phyloP scores from a whole-genome alignment of 2,888 invertebrate genomes.

The Drosophila testacea region DNA sequence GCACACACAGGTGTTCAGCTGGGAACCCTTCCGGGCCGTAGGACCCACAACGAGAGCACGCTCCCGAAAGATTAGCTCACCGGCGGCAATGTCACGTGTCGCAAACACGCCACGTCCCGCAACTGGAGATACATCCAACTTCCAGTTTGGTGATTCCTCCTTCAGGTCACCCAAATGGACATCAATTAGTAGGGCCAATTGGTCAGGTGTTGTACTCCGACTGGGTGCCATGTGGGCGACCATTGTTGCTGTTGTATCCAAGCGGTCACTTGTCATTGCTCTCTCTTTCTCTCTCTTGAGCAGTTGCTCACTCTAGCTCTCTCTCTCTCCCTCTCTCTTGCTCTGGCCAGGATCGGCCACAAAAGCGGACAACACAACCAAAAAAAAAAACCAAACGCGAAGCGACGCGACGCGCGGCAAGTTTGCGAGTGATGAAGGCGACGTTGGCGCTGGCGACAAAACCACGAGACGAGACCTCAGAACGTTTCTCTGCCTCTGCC shows the following conservation, averaged over 20 bases:
- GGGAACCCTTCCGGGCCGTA: constrained; percentile 86
- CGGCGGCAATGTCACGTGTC: constrained; percentile 88
- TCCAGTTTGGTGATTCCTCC: constrained; percentile 86
- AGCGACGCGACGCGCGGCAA: constrained; percentile 60
- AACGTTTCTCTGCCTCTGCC: constrained; percentile 1
- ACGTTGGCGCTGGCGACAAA: constrained; percentile 54
- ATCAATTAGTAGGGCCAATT: constrained; percentile 82
- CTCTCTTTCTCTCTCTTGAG: not conserved
- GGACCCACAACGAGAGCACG: constrained; percentile 90
- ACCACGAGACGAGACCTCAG: constrained; percentile 36
- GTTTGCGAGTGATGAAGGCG: constrained; percentile 66
- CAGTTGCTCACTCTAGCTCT: not conserved
- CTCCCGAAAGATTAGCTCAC: constrained; percentile 90
- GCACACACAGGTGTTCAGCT: constrained; percentile 88
- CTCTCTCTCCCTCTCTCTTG: not conserved
- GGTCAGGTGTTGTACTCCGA: constrained; percentile 73
- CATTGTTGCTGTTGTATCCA: constrained; percentile 66
- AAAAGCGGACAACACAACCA: constrained; percentile 6
- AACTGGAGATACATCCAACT: constrained; percentile 87
- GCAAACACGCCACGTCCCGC: constrained; percentile 91
- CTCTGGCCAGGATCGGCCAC: constrained; percentile 28
- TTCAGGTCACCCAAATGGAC: constrained; percentile 82
- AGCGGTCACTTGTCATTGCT: constrained; percentile 8
- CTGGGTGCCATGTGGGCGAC: constrained; percentile 74
- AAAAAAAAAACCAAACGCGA: constrained; percentile 32